A percentile compares a stretch with the other conserved stretches of the same genome.
These are phyloP conservation scores for Mallotus villosus DNA, from an alignment of 2,797 vertebrate genomes.

Conservation along the genomic window DNA sequence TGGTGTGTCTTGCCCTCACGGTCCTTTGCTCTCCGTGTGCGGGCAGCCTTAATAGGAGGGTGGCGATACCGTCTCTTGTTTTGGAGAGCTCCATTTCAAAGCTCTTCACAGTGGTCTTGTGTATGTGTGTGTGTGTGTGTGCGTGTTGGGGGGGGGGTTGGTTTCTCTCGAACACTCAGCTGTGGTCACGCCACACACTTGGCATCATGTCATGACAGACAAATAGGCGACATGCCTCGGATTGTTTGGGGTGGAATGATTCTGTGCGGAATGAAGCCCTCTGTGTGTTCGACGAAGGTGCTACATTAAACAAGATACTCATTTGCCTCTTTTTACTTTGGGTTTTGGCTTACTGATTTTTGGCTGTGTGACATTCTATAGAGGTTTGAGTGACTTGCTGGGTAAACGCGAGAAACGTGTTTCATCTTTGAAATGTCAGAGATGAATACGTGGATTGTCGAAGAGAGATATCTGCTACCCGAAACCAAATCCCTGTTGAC, in stretches of 20 bases:
- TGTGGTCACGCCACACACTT: not conserved
- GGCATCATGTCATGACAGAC: not conserved
- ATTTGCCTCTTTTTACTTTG: too few relatives aligned
- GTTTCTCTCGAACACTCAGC: not conserved
- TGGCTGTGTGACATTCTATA: too few relatives aligned
- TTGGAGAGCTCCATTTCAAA: not conserved
- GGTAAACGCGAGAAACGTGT: not conserved
- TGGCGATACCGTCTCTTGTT: not conserved
- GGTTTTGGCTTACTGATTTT: too few relatives aligned
- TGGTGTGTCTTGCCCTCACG: not conserved
- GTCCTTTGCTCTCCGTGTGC: not conserved
- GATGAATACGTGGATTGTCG: not conserved
- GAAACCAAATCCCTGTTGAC: too few relatives aligned
- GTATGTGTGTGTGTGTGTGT: not conserved
- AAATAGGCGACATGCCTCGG: not conserved
- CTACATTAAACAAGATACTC: too few relatives aligned
- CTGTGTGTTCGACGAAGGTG: too few relatives aligned
- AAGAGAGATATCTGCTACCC: too few relatives aligned
- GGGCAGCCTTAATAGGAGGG: slow-evolving; percentile 1
- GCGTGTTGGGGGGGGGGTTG: not conserved
- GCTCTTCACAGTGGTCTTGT: not conserved
- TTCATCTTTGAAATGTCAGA: not conserved
- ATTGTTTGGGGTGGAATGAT: not conserved
- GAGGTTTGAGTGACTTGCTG: not conserved
- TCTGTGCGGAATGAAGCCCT: not conserved